Conservation (phyloP, 2,797 vertebrate species). For the Linurgus olivaceus region DNA sequence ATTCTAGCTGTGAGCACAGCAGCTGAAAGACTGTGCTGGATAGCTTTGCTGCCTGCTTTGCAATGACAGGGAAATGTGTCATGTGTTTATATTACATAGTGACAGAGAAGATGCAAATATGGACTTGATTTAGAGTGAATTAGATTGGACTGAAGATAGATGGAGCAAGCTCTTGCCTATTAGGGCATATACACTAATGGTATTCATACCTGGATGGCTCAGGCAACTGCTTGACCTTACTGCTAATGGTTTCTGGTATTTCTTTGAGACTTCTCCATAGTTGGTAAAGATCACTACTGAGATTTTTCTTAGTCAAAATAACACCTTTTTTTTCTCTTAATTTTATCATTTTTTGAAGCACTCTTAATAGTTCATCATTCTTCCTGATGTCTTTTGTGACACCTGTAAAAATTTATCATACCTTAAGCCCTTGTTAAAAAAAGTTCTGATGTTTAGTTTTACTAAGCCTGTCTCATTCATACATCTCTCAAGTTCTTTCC, state of each 20-base stretch:
- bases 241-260: not conserved
- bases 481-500: not conserved
- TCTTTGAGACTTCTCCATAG: not conserved
- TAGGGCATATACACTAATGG: fast-evolving
- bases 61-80: not conserved
- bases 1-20: not conserved
- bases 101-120: not conserved
- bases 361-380: not conserved
- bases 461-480: not conserved
- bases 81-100: not conserved
- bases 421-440: not conserved
- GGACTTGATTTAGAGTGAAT: not conserved
- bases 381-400: not conserved
- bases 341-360: not conserved
- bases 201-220: not conserved
- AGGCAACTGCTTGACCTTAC: not conserved
- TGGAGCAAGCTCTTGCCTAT: not conserved
- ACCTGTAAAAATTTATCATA: not conserved
- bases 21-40: not conserved
- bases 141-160: not conserved
- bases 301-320: not conserved
- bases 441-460: not conserved
- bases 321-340: not conserved
- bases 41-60: not conserved
- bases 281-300: not conserved